These are phyloP conservation scores for Anguilla pacifica DNA, from an alignment of 2,797 vertebrate species.

Conservation along the genomic window DNA sequence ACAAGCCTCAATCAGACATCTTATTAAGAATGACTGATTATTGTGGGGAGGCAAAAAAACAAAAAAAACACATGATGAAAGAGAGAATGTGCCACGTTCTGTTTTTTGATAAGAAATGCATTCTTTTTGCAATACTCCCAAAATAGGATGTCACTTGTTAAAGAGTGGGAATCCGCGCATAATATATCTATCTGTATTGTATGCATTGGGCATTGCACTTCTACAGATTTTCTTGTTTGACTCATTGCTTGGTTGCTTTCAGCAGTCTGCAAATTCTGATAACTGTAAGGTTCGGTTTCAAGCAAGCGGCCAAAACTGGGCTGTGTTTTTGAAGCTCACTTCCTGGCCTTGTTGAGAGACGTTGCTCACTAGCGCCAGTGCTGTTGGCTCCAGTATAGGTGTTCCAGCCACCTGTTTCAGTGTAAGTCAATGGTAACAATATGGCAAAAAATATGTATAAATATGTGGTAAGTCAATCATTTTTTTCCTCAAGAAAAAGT, in stretches of 20 bases:
- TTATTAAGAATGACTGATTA: neutral
- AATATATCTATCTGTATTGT: neutral
- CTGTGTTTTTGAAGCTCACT: too few relatives aligned
- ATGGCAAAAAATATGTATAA: too few relatives aligned
- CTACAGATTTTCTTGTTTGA: neutral
- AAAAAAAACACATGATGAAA: neutral
- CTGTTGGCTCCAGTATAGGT: too few relatives aligned
- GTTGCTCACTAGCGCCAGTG: too few relatives aligned
- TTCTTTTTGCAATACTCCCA: neutral
- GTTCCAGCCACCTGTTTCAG: too few relatives aligned
- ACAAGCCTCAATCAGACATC: neutral
- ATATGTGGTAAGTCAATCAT: too few relatives aligned
- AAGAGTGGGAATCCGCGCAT: neutral
- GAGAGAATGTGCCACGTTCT: neutral
- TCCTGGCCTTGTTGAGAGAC: too few relatives aligned
- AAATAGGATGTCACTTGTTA: neutral
- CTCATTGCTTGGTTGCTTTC: neutral
- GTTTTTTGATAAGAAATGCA: neutral
- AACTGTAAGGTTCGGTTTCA: neutral
- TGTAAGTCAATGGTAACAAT: too few relatives aligned
- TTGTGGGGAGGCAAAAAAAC: neutral
- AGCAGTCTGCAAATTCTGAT: neutral
- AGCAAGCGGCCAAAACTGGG: too few relatives aligned
- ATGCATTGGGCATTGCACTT: neutral
- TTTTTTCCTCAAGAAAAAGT: too few relatives aligned